Evolutionary conservation across 2,888 invertebrate genomes (phyloP), one percentile per base, ranked within the genome.

Genomic region (Andrena flavipes): DNA sequence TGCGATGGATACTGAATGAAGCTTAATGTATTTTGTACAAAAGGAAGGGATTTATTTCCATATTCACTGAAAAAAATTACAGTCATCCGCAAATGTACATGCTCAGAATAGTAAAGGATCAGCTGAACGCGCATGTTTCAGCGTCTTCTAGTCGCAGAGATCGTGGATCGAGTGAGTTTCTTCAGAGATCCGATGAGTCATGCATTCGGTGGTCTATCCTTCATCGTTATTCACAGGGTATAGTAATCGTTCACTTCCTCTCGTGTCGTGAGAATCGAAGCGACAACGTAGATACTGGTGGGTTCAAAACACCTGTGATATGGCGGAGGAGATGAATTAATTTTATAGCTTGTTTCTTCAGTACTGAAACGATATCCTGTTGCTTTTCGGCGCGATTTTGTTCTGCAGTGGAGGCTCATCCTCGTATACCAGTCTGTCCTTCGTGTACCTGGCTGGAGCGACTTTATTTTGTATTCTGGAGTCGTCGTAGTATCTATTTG

Each of bases 311-410:
- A 64, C 13, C 16, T 5, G 26, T 26, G 5, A 2, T 13, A 13
- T 6, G 16, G 7, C 20, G 42, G 42, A 54, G 1, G 10, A 54
- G 6, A 5, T 13, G 23, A 59, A n/a, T 51, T 54, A 7, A 2
- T 20, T 49, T 54, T 42, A 3, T 2, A 54, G 29, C 20, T 2
- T 3, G 6, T 5, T 42, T 8, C 8, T 13, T 63, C 29, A 76
- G 2, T 13, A 70, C 20, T 42, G 42, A n/a, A 82, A 84, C 6
- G 62, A 29, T 67, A 82, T 74, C 13, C 76, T 70, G 62, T 49
- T 69, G 30, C 76, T 85, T 33, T 79, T 88, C 1, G 88, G 87
- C 0, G 88, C 88, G n/a, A 88, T 80, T 81, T 89, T 90, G 62
- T 90, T 90, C 68, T 89, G 77, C 5, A 88, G 30, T 0, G 85